Conservation (phyloP, 2,888 invertebrate species). For the Ditula angustiorana region DNA sequence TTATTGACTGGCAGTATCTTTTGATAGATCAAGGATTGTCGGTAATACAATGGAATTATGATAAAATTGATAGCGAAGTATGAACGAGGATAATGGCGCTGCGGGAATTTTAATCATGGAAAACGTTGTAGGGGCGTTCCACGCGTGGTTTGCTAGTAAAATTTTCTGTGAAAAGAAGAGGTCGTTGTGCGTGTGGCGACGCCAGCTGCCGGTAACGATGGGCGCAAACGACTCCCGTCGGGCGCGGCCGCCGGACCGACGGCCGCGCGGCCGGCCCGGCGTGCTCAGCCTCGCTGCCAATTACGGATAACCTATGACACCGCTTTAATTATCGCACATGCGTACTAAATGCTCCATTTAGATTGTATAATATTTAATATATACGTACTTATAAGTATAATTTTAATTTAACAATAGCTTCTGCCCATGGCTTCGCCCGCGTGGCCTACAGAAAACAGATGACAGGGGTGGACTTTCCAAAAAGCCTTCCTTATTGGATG, state of each 20-base stretch:
- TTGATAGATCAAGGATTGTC: conserved; percentile 63
- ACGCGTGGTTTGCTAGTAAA: conserved; percentile 46
- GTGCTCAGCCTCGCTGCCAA: conserved; percentile 51
- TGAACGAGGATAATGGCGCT: conserved; percentile 50
- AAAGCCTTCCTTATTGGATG: too few species aligned
- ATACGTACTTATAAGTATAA: too few species aligned
- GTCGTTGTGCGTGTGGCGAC: conserved; percentile 61
- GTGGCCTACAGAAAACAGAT: too few species aligned
- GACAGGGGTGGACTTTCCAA: too few species aligned
- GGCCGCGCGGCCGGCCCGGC: conserved; percentile 43
- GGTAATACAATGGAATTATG: conserved; percentile 45
- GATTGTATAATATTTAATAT: neutral
- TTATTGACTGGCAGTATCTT: conserved; percentile 77
- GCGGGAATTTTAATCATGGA: conserved; percentile 45
- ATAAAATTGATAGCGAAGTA: conserved; percentile 41
- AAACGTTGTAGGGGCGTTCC: conserved; percentile 2
- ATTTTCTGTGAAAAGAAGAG: conserved; percentile 68
- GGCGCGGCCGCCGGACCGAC: conserved; percentile 60
- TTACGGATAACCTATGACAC: conserved; percentile 49
- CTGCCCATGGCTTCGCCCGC: too few species aligned
- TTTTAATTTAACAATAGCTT: too few species aligned
- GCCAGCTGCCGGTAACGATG: conserved; percentile 72
- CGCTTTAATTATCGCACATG: conserved; percentile 38
- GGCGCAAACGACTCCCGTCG: conserved; percentile 66
- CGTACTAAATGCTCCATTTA: neutral